phyloP scores from a whole-genome alignment of 2,888 invertebrate genomes.

The Agapetus fuscipes region DNA sequence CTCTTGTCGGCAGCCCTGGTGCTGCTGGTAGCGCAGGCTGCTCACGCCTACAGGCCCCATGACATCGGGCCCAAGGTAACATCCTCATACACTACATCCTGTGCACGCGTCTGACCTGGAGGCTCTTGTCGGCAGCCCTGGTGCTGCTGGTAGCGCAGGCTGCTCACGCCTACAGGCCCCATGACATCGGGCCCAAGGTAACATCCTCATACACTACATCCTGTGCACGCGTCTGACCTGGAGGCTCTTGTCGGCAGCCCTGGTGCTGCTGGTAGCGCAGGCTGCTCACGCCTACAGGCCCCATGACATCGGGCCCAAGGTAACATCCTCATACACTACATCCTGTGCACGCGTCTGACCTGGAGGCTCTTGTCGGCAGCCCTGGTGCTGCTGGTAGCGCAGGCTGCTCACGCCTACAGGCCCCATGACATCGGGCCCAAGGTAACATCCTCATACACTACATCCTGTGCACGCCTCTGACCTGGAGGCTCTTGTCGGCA shows the following conservation, averaged over 20 bases:
- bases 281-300: slow-evolving; percentile 42
- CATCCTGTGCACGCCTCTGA: too few relatives aligned
- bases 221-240: too few relatives aligned
- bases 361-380: too few relatives aligned
- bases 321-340: too few relatives aligned
- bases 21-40: slow-evolving; percentile 38
- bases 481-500: too few relatives aligned
- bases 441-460: slow-evolving; percentile 29
- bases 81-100: too few relatives aligned
- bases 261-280: slow-evolving; percentile 39
- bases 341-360: too few relatives aligned
- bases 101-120: too few relatives aligned
- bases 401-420: slow-evolving; percentile 40
- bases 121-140: slow-evolving; percentile 33
- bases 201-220: too few relatives aligned
- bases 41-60: slow-evolving; percentile 44
- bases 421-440: slow-evolving; percentile 48
- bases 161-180: slow-evolving; percentile 42
- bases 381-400: slow-evolving; percentile 39
- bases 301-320: slow-evolving; percentile 47
- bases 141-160: slow-evolving; percentile 40
- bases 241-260: too few relatives aligned
- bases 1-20: slow-evolving; percentile 35
- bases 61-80: slow-evolving; percentile 46
- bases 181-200: slow-evolving; percentile 46